Base-by-base conservation (phyloP, 2,797 vertebrate species). In the Setipinna tenuifilis region DNA sequence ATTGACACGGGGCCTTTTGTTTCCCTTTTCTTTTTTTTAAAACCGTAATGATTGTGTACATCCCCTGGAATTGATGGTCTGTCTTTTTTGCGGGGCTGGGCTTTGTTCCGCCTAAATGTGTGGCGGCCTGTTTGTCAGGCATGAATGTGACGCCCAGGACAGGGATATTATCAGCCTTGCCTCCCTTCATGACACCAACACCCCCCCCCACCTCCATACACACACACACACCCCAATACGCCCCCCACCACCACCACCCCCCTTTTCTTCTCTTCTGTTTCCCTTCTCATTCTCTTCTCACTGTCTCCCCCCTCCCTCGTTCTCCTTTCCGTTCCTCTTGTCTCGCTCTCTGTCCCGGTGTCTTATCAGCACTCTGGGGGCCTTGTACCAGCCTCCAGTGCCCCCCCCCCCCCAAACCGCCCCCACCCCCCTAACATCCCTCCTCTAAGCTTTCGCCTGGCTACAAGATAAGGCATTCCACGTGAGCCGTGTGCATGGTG, bases 1-100 rank as follows among this genome's bases (percentile, higher is more conserved):
- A 97, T 97, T 97, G 97, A 98, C 97, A 97, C 92, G 88, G 90
- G 25, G 31, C 95, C 92, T 96, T 97, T 98, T 98, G 97, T 97
- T 95, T 95, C 94, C 93, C 16, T 78, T 91, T 94, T 54, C 1
- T 54, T 54, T 54, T 54, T 7, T 9, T 54, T 3, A 0, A 91
- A 0, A 91, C 95, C 94, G 95, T 97, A 96, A 96, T 95, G 96
- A 97, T 94, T 95, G 96, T 96, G 96, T 97, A 97, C 96, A 96
- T 97, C 96, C 93, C 94, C 90, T 93, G 94, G 95, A 97, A 98
- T 97, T 97, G 97, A 98, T 98, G 97, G 94, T 94, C 95, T 96
- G 97, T 97, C 97, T 94, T 94, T 91, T 92, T 93, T 89, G 84
- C 71, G 89, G 91, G 93, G 95, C 92, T 97, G 89, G 93, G 95